phyloP scores from a whole-genome alignment of 2,888 invertebrate species.

The Megamerina dolium region DNA sequence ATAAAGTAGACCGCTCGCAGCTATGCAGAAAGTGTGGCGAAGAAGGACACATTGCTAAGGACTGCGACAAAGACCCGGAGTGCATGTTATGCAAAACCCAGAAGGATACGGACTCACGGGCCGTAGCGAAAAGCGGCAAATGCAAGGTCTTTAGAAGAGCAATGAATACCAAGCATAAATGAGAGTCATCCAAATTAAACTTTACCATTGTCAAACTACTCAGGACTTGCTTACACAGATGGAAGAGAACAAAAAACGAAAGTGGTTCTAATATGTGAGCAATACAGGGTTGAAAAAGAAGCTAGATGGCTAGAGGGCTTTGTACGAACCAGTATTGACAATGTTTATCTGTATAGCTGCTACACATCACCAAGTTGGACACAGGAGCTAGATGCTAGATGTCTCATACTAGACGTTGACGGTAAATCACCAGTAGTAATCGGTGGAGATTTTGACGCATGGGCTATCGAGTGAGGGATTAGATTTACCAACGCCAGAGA shows the following conservation, averaged over 20 bases:
- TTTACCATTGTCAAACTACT: constrained; percentile 12
- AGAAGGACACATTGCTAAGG: constrained; percentile 1
- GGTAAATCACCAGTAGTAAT: constrained; percentile 1
- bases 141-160: background rate
- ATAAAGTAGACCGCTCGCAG: background rate
- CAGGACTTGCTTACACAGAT: constrained; percentile 7
- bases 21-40: constrained; percentile 5
- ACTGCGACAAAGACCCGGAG: background rate
- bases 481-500: constrained; percentile 6
- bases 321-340: constrained; percentile 2
- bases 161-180: background rate
- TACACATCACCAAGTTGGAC: constrained; percentile 3
- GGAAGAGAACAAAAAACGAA: background rate
- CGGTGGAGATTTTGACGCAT: constrained; percentile 13
- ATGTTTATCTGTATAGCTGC: constrained; percentile 1
- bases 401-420: background rate
- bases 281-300: background rate
- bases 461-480: constrained; percentile 9
- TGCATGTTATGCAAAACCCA: background rate
- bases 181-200: constrained; percentile 2
- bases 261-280: constrained; percentile 4
- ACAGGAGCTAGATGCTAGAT: background rate
- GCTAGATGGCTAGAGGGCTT: constrained; percentile 3
- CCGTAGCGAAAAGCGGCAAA: background rate
- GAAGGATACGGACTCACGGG: background rate